These are phyloP conservation scores for Stenopsyche tienmushanensis DNA, from an alignment of 1,140 invertebrate genomes.

Conservation along the genomic window DNA sequence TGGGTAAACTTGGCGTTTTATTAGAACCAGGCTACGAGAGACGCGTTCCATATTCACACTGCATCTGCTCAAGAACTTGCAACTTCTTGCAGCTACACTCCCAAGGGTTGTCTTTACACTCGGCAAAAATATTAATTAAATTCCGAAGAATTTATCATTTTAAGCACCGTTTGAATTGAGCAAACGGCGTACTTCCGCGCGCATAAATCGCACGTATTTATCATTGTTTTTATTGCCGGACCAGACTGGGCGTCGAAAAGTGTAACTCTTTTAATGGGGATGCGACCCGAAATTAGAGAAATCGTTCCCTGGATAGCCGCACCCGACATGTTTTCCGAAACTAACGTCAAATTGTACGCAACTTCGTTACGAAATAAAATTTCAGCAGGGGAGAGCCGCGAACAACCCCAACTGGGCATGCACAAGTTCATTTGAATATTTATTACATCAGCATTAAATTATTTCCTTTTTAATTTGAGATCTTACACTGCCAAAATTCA, in stretches of 20 bases:
- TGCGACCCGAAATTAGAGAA: neutral
- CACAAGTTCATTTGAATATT: too few species aligned
- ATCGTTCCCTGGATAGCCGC: neutral
- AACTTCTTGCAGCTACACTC: neutral
- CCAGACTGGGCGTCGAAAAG: neutral
- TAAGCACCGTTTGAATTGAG: too few species aligned
- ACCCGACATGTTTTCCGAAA: neutral
- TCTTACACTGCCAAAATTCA: too few species aligned
- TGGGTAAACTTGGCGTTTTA: conserved; percentile 15
- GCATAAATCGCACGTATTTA: neutral
- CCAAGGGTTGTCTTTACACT: too few species aligned
- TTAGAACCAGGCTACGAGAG: conserved; percentile 9
- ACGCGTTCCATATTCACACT: conserved; percentile 10
- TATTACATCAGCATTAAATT: too few species aligned
- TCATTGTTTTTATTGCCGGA: neutral
- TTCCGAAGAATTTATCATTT: neutral
- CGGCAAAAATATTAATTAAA: neutral
- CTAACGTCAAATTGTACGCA: neutral
- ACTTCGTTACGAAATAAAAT: neutral
- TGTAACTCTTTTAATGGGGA: neutral
- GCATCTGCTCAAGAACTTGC: conserved; percentile 11
- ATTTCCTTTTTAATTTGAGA: too few species aligned
- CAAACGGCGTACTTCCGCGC: too few species aligned
- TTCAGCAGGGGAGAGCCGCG: too few species aligned
- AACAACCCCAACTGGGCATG: too few species aligned